Percentiles rank a stretch among this genome's conserved stretches.
Evolutionary conservation across 2,113 vertebrate genomes (phyloP).

Genomic region (Cathartes aura): DNA sequence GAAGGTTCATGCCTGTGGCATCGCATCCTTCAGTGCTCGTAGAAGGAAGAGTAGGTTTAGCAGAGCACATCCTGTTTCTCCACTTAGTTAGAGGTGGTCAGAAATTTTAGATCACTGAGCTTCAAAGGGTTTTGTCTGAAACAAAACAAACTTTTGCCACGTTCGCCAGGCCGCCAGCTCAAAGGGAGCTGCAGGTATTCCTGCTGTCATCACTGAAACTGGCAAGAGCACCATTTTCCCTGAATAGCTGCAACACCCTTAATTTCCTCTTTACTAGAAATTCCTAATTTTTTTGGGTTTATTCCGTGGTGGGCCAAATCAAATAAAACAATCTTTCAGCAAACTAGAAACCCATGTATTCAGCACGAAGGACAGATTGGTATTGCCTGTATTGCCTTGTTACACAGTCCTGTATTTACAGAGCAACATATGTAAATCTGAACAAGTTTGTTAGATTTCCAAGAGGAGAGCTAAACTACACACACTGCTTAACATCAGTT

Average conservation of each 20-base stretch:
- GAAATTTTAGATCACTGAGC: not conserved
- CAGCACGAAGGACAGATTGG: not conserved
- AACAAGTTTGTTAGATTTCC: not conserved
- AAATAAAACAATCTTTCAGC: not conserved
- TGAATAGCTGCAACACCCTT: not conserved
- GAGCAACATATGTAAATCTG: not conserved
- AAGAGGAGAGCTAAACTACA: not conserved
- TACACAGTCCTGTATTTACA: not conserved
- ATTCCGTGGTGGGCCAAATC: not conserved
- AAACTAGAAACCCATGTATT: not conserved
- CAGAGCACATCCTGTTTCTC: not conserved
- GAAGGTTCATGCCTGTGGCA: not conserved
- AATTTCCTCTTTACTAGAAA: conserved; percentile 24
- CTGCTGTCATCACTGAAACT: not conserved
- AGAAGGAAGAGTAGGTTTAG: not conserved
- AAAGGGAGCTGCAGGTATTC: not conserved
- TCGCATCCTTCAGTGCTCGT: not conserved
- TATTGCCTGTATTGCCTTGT: not conserved
- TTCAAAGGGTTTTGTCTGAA: not conserved
- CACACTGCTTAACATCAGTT: not conserved
- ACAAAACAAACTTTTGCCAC: not conserved
- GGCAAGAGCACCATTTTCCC: not conserved
- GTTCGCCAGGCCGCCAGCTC: not conserved
- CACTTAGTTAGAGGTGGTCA: not conserved
- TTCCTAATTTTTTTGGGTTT: not conserved